Conservation (phyloP, 2,113 vertebrate genomes). For the Phycodurus eques region DNA sequence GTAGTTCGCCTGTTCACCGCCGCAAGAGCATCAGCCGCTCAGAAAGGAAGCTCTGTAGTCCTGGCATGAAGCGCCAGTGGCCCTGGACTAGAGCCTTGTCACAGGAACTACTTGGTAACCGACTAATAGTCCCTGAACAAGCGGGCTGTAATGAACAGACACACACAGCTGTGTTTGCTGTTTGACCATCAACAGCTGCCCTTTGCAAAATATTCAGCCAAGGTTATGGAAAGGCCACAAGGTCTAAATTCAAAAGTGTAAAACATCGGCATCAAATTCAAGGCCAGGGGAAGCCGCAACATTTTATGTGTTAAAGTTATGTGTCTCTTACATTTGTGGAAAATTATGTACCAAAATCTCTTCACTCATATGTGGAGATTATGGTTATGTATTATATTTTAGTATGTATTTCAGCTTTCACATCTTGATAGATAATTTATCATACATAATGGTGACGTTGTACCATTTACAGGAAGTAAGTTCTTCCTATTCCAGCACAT, state of each 20-base stretch:
- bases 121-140: conserved; percentile 61
- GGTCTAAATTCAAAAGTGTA: conserved; percentile 8
- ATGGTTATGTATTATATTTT: too few relatives aligned
- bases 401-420: too few relatives aligned
- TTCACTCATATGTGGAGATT: too few relatives aligned
- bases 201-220: conserved; percentile 42
- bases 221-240: conserved; percentile 59
- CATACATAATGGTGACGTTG: too few relatives aligned
- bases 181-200: conserved; percentile 61
- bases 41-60: conserved; percentile 57
- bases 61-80: conserved; percentile 51
- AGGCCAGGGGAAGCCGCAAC: background rate
- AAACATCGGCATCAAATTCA: conserved; percentile 2
- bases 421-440: too few relatives aligned
- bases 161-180: conserved; percentile 60
- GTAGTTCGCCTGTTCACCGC: conserved; percentile 47
- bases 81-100: conserved; percentile 45
- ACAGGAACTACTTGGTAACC: conserved; percentile 42
- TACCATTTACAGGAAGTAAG: too few relatives aligned
- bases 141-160: conserved; percentile 35
- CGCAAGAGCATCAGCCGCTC: conserved; percentile 27
- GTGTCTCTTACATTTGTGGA: too few relatives aligned
- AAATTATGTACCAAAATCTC: background rate
- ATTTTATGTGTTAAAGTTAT: too few relatives aligned
- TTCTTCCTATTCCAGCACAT: too few relatives aligned